Base-by-base conservation (phyloP, 2,797 vertebrate species). In the Acanthurus leucopareius region DNA sequence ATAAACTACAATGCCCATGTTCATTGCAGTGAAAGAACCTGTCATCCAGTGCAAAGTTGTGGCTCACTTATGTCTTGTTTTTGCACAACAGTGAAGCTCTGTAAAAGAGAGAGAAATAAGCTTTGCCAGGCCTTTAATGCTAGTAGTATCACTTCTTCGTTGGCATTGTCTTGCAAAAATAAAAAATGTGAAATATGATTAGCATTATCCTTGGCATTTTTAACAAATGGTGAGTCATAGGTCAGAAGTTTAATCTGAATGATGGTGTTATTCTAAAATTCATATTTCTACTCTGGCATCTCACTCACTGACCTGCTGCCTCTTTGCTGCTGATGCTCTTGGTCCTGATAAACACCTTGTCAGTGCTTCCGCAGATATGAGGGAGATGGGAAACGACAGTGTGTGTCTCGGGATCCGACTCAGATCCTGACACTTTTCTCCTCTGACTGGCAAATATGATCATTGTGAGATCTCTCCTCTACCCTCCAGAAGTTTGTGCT, bases 371-470 rank as follows among this genome's bases (percentile, higher is more conserved):
- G 80, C 83, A 68, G 82, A 75, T 28, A 53, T 87, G 81, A 90
- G 79, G 51, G 57, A 87, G 82, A 91, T 85, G 59, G 75, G 71
- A 79, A 86, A 85, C 83, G 91, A 91, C 90, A 86, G 83, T 45
- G 47, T 61, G 82, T 64, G 81, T 86, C 91, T 73, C 48, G 79
- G 81, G 88, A 91, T 65, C 72, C 44, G 40, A 85, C 79, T 80
- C 83, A 64, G 76, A 72, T 86, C 77, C 75, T 86, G 85, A 90
- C 89, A 87, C 85, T 85, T 88, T 77, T 69, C 65, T 77, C 74
- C 75, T 83, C 82, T 85, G 84, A 88, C 82, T 87, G 84, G 86
- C 87, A 90, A 90, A 91, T 89, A 79, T 80, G 86, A 88, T 90
- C 77, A 80, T 88, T 87, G 83, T 82, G 82, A 80, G 72, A 82